A percentile compares a stretch with the other conserved stretches of the same genome.
Conservation (phyloP, 2,113 vertebrate genomes). For the Tamias sibiricus region DNA sequence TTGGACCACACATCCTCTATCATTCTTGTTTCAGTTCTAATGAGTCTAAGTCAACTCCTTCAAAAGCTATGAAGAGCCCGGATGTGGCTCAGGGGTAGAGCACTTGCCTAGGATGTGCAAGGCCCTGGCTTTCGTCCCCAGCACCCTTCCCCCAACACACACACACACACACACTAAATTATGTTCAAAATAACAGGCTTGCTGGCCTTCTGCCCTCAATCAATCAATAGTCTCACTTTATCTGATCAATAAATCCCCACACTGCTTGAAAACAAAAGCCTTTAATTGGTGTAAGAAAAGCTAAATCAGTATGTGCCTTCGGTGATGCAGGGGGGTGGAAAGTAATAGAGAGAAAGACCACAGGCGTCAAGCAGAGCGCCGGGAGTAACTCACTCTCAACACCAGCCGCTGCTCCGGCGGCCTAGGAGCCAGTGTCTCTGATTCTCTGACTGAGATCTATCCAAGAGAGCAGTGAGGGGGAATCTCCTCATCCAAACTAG, state of each 20-base stretch:
- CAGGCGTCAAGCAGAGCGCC: neutral
- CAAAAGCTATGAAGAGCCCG: neutral
- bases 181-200: neutral
- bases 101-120: too few relatives aligned
- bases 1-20: neutral
- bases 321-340: neutral
- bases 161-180: neutral
- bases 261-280: slow-evolving; percentile 15
- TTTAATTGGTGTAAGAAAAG: neutral
- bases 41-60: slow-evolving; percentile 30
- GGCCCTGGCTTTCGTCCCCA: neutral
- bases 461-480: neutral
- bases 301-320: neutral
- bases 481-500: neutral
- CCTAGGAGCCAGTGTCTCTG: neutral
- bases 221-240: neutral
- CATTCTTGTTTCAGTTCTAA: neutral
- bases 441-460: neutral
- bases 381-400: neutral
- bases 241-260: neutral
- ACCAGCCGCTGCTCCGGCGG: neutral
- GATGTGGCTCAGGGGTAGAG: neutral
- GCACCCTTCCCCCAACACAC: neutral
- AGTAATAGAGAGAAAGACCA: neutral
- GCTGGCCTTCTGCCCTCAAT: neutral